A percentile compares a stretch with the other conserved stretches of the same genome.
phyloP scores from a whole-genome alignment of 1,140 invertebrate genomes.

The Bombus polaris region DNA sequence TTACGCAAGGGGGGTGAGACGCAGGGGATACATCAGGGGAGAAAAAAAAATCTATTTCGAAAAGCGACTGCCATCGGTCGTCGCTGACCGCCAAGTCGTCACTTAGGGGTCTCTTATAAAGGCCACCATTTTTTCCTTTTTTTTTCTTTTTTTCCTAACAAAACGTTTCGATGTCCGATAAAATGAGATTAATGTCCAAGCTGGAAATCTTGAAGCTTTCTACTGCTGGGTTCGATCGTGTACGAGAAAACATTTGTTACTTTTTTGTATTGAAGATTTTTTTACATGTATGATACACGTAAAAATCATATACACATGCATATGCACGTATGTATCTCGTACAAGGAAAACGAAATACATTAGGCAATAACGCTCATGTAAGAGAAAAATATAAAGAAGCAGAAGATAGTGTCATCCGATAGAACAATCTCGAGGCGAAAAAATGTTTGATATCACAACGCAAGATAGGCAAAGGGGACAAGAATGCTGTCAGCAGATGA shows the following conservation, averaged over 20 bases:
- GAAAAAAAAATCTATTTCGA: constrained; percentile 76
- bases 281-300: too few species aligned
- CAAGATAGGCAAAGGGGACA: not conserved
- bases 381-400: not conserved
- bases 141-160: not conserved
- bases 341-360: not conserved
- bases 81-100: constrained; percentile 54
- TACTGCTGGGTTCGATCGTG: not conserved
- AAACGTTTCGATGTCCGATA: constrained; percentile 25
- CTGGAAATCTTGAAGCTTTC: not conserved
- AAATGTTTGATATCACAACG: not conserved
- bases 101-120: constrained; percentile 35
- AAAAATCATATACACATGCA: too few species aligned
- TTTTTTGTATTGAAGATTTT: not conserved
- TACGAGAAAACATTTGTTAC: too few species aligned
- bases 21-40: constrained; percentile 42
- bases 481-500: constrained; percentile 80
- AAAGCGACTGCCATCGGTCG: constrained; percentile 58
- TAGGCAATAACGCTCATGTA: rapidly evolving
- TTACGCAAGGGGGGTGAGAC: not conserved
- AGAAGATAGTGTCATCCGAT: not conserved
- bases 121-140: constrained; percentile 17
- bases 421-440: not conserved
- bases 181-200: constrained; percentile 34
- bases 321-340: too few species aligned